phyloP scores from a whole-genome alignment of 2,113 vertebrate species.

The Azemiops feae region DNA sequence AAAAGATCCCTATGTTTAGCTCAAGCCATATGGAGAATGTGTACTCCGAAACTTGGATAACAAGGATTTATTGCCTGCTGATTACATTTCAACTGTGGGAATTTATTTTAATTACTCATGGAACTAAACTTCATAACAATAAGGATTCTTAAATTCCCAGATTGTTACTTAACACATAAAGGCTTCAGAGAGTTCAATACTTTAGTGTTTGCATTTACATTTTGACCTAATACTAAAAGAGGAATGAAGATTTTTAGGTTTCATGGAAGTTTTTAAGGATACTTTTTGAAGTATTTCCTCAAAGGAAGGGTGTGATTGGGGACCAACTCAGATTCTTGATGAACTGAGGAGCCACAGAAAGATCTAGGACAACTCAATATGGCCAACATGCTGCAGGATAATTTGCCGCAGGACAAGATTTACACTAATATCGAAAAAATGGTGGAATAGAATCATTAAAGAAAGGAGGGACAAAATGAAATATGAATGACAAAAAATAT shows the following conservation, averaged over 20 bases:
- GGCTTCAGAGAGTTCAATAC: neutral
- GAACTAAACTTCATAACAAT: neutral
- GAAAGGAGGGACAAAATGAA: neutral
- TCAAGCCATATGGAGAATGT: slow-evolving; percentile 17
- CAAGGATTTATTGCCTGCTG: slow-evolving; percentile 16
- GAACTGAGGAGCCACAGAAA: neutral
- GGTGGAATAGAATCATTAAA: neutral
- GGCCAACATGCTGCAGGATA: neutral
- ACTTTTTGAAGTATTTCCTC: neutral
- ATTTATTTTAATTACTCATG: slow-evolving; percentile 32
- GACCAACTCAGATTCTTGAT: neutral
- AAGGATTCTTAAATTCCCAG: neutral
- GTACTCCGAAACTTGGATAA: slow-evolving; percentile 4
- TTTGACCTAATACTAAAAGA: neutral
- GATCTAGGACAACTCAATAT: neutral
- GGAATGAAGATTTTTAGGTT: neutral
- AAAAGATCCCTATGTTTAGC: slow-evolving; percentile 7
- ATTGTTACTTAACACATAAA: neutral
- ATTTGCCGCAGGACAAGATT: neutral
- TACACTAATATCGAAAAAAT: neutral
- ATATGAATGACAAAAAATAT: neutral
- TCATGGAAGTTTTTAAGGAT: neutral
- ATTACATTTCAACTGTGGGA: slow-evolving; percentile 18
- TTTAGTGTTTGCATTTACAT: neutral
- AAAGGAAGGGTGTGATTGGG: neutral